Base-by-base conservation (phyloP, 2,797 vertebrate species). In the Myotis myotis region DNA sequence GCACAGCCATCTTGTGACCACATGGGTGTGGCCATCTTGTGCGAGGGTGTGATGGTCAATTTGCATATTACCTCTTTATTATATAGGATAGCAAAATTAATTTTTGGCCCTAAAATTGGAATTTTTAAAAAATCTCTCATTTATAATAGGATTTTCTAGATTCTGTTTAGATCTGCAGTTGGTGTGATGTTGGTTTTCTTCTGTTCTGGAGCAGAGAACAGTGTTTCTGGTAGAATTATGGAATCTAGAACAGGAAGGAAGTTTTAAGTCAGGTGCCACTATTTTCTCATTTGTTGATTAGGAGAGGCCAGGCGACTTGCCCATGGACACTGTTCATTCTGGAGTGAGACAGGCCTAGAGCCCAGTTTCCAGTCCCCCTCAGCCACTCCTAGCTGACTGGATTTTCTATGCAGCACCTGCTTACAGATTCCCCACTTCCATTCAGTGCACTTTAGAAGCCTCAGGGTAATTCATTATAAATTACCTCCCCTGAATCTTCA, bases 121-220 rank as follows among this genome's bases (percentile, higher is more conserved):
- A 94, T 64, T 97, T 96, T 95, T 38, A 60, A 62, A 30, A 62
- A 62, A 36, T 89, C 82, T 96, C 78, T 90, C 75, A 53, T 94
- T 74, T 8, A 97, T 95, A 53, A 68, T 2, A 96, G 51, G 3
- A 66, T 95, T 96, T 98, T 94, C 44, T 96, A 92, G 60, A 89
- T 96, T 97, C 91, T 23, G 10, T 88, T 94, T 47, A 79, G 33
- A 79, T 87, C 25, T 92, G 12, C 38, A 1, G 2, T 76, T 72
- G 3, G 28, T 68, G 22, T 33, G 79, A 72, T 87, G 44, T 11
- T 96, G 64, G 4, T 57, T 96, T 72, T 64, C 8, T 51, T 94
- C 96, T 95, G 25, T 64, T 89, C 71, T 95, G 11, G 62, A 71
- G 20, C 49, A 5, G 13, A 51, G 23, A 87, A 64, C 28, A 38